Evolutionary conservation across 2,888 invertebrate genomes (phyloP), one percentile per base, ranked within the genome.

Genomic region (Eupithecia inturbata): DNA sequence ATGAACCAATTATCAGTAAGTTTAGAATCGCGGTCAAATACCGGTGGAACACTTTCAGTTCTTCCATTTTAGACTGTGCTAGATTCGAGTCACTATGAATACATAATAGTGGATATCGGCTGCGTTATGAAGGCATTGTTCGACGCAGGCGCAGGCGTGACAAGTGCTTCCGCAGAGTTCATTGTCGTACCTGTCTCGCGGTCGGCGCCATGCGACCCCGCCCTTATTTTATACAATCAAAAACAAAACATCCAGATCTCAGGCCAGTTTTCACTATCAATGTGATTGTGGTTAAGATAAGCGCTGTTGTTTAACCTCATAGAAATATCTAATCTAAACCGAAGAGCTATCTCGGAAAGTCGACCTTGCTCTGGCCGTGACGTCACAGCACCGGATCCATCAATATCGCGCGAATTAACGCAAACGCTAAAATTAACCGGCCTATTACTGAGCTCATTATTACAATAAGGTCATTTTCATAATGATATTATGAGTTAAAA

Each of bases 121-220:
- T 78, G 78, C 77, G 79, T 77, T 78, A 79, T 82, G 79, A 81
- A 85, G 88, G 88, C 91, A 91, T 92, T 92, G 92, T 92, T 92
- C 89, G 87, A 76, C 77, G 85, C 90, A 87, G 88, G 92, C 94
- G 93, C 90, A 87, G 89, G 92, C 94, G 93, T 94, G 94, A 94
- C 94, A 88, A 88, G 82, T 84, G 89, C 88, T 93, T 93, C 93
- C 94, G 92, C 89, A 90, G 92, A 93, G 94, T 92, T 94, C 94
- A 94, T 93, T 93, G 93, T 92, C 93, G 89, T 87, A 86, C 76
- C 77, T 41, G 66, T 26, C 57, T 57, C 78, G 80, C 82, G 79
- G 78, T 84, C 80, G 79, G 81, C 83, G 77, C 77, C 81, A 70
- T 82, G 78, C 85, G 77, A 78, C 77, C 78, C 84, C 84, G 85